Evolutionary conservation across 2,113 vertebrate species (phyloP).

Genomic region (Hydrochoerus hydrochaeris): DNA sequence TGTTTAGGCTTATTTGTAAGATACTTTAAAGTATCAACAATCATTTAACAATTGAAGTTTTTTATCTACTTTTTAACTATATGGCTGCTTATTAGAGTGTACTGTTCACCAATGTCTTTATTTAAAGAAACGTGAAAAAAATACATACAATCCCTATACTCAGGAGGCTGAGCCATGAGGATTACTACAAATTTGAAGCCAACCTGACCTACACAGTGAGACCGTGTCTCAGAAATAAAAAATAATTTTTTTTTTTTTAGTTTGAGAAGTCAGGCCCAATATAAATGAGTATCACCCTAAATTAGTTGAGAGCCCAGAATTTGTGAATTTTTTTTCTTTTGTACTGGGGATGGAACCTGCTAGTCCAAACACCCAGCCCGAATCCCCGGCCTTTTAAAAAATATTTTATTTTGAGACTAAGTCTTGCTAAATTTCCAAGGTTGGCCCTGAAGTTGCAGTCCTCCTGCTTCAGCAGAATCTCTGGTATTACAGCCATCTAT

Average conservation of each 20-base stretch:
- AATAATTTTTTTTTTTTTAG: background rate
- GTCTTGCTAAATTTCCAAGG: background rate
- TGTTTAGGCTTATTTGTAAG: conserved; percentile 8
- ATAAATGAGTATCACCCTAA: conserved; percentile 3
- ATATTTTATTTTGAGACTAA: background rate
- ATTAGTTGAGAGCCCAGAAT: background rate
- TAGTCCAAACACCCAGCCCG: background rate
- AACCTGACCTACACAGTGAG: background rate
- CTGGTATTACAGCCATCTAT: background rate
- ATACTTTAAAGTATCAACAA: conserved; percentile 6
- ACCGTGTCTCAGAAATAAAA: background rate
- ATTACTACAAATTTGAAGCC: background rate
- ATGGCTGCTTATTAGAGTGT: background rate
- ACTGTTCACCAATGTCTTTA: background rate
- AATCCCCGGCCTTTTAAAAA: background rate
- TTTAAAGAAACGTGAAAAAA: conserved; percentile 1
- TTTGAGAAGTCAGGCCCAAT: conserved; percentile 45
- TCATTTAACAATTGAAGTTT: background rate
- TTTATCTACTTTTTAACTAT: background rate
- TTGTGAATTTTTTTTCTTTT: background rate
- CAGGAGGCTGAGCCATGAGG: background rate
- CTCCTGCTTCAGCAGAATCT: background rate
- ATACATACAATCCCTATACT: background rate
- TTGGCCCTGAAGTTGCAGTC: background rate
- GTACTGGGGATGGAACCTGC: background rate